These are phyloP conservation scores for Poeciliopsis retropinna DNA, from an alignment of 2,113 vertebrate species.

Conservation along the genomic window DNA sequence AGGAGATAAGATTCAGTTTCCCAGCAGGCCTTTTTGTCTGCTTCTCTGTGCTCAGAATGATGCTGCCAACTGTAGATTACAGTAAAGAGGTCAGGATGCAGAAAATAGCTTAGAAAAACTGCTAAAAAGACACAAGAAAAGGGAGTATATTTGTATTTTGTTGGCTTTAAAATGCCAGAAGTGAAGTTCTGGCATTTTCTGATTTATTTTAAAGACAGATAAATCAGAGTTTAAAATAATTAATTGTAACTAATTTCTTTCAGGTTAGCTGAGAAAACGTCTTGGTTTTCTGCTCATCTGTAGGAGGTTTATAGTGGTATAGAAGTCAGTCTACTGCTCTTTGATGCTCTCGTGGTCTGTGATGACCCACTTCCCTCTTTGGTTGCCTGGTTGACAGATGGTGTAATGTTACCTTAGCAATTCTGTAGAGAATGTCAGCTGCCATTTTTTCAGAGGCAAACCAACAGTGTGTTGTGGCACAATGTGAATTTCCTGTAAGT, in stretches of 20 bases:
- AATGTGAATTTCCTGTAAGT: neutral
- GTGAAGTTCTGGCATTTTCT: neutral
- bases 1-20: neutral
- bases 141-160: neutral
- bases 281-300: neutral
- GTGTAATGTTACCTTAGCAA: slow-evolving; percentile 36
- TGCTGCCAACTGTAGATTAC: neutral
- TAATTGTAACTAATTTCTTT: neutral
- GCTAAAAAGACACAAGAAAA: neutral
- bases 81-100: slow-evolving; percentile 15
- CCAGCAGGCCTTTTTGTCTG: neutral
- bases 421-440: slow-evolving; percentile 31
- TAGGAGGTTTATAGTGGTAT: neutral
- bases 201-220: neutral
- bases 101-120: neutral
- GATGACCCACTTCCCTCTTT: slow-evolving; percentile 41
- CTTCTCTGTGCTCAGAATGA: neutral
- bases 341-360: neutral
- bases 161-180: neutral
- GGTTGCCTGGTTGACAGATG: slow-evolving; percentile 48
- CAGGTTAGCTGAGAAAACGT: neutral
- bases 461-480: slow-evolving; percentile 12
- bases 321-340: neutral
- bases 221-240: neutral
- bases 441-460: slow-evolving; percentile 48